Conservation (phyloP, 2,113 vertebrate species). For the Hippocampus comes region DNA sequence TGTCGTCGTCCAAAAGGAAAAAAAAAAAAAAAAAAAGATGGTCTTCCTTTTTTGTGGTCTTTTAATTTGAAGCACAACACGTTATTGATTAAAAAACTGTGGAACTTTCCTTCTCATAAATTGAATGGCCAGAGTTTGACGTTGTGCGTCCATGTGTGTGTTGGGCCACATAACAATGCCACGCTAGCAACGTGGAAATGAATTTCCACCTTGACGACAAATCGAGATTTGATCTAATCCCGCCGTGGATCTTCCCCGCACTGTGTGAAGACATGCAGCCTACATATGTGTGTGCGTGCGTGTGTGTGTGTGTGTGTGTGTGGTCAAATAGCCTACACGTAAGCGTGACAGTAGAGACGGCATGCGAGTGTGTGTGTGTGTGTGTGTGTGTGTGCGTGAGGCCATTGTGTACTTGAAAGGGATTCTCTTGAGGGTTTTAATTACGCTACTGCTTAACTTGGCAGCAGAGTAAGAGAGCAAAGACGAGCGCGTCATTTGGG, state of each 20-base stretch:
- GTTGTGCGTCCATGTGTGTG: neutral
- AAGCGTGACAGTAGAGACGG: constrained; percentile 51
- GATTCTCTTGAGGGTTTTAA: constrained; percentile 77
- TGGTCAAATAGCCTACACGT: constrained; percentile 24
- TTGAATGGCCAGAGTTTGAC: neutral
- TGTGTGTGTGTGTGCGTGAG: constrained; percentile 54
- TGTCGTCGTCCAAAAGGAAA: constrained; percentile 9
- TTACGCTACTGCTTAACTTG: constrained; percentile 80
- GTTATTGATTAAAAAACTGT: too few relatives aligned
- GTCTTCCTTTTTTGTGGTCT: constrained; percentile 13
- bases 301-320: constrained; percentile 53
- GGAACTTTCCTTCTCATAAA: neutral
- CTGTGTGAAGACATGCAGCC: constrained; percentile 35
- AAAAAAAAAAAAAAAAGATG: constrained; percentile 23
- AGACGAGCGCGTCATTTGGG: constrained; percentile 58
- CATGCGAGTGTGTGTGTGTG: constrained; percentile 48
- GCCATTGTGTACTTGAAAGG: constrained; percentile 75
- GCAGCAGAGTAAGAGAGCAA: constrained; percentile 71
- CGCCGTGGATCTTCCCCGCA: constrained; percentile 44
- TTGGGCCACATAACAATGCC: constrained; percentile 51
- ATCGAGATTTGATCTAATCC: constrained; percentile 63
- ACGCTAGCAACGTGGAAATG: constrained; percentile 59
- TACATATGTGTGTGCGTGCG: constrained; percentile 55
- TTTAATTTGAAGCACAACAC: neutral
- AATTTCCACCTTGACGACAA: constrained; percentile 62